Conservation (phyloP, 1,140 invertebrate species). For the Brachionus rubens region DNA sequence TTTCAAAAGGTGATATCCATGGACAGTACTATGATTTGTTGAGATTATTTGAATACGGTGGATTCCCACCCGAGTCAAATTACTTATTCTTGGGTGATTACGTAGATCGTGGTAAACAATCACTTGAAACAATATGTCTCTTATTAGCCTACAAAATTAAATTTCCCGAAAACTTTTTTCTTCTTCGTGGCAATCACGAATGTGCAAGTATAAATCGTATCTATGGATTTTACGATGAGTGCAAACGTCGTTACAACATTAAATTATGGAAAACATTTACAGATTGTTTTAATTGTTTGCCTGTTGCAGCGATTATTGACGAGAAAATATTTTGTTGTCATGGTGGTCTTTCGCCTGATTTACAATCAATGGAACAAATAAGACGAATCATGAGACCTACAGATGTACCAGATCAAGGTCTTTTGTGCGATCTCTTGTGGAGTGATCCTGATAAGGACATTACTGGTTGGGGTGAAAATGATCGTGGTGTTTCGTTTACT, state of each 20-base stretch:
- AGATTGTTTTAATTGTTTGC: conserved; percentile 66
- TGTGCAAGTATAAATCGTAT: conserved; percentile 67
- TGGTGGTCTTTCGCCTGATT: conserved; percentile 68
- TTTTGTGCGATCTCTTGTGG: conserved; percentile 67
- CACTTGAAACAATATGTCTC: conserved; percentile 67
- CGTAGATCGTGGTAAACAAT: conserved; percentile 66
- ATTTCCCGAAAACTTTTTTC: conserved; percentile 90
- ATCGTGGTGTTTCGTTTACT: conserved; percentile 64
- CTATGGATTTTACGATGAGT: conserved; percentile 69
- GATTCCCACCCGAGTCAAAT: conserved; percentile 99
- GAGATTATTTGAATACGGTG: conserved; percentile 96
- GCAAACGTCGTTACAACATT: conserved; percentile 64
- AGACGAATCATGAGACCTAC: conserved; percentile 64
- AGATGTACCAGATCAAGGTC: conserved; percentile 65
- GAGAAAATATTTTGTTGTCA: conserved; percentile 98
- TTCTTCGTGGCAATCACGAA: conserved; percentile 72
- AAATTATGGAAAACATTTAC: conserved; percentile 66
- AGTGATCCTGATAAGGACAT: conserved; percentile 66
- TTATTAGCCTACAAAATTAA: conserved; percentile 90
- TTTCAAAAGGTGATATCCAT: conserved; percentile 75
- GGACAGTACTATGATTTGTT: conserved; percentile 93
- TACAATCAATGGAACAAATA: conserved; percentile 66
- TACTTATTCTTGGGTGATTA: conserved; percentile 90
- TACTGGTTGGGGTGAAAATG: conserved; percentile 66
- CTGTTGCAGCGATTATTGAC: conserved; percentile 76